Evolutionary conservation across 2,797 vertebrate genomes (phyloP).

Genomic region (Arnoldichthys spilopterus): DNA sequence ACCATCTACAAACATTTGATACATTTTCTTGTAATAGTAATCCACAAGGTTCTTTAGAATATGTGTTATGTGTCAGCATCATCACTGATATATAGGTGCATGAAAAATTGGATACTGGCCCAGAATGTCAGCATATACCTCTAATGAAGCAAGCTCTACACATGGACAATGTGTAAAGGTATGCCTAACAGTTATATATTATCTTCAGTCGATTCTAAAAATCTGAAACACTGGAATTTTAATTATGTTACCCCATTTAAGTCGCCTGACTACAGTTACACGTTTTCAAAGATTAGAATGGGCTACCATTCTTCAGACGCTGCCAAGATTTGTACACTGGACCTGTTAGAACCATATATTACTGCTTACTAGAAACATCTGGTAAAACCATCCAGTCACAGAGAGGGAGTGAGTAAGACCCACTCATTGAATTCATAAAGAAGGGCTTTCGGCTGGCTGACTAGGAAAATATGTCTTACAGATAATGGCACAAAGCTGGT

Average conservation of each 20-base stretch:
- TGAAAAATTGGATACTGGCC: neutral
- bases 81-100: neutral
- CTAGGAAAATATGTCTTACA: conserved; percentile 57
- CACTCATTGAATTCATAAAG: conserved; percentile 54
- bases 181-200: conserved; percentile 1
- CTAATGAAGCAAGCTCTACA: neutral
- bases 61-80: neutral
- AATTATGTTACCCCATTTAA: conserved; percentile 44
- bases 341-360: conserved; percentile 53
- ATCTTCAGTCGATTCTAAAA: conserved; percentile 18
- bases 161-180: neutral
- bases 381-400: conserved; percentile 53
- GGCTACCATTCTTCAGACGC: conserved; percentile 33
- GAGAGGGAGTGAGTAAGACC: conserved; percentile 45
- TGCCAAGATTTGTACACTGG: conserved; percentile 43
- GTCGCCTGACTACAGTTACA: conserved; percentile 41
- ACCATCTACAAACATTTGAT: neutral
- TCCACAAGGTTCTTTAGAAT: too few relatives aligned
- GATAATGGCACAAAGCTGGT: conserved; percentile 53
- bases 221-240: conserved; percentile 42
- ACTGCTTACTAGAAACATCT: conserved; percentile 63
- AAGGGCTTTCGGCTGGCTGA: conserved; percentile 40
- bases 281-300: conserved; percentile 33
- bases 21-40: too few relatives aligned
- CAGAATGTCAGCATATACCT: neutral